Evolutionary conservation across 2,113 vertebrate genomes (phyloP), one percentile per base, ranked within the genome.

Genomic region (Paracanthobrama guichenoti): DNA sequence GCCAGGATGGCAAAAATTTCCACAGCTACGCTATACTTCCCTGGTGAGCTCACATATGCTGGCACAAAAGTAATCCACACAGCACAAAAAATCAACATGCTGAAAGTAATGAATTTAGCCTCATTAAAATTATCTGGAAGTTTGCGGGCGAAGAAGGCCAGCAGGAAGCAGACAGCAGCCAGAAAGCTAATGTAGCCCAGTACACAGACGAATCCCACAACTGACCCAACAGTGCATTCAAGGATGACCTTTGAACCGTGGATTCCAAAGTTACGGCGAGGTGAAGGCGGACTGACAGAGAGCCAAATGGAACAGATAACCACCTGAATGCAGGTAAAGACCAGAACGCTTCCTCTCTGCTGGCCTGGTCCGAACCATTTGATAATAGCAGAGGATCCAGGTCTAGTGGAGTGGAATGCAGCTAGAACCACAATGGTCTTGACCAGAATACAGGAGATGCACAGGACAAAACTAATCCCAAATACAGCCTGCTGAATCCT

Each of bases 61-160:
- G 94, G 94, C 18, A 94, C 88, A 78, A 94, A 95, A 1, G 92
- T 87, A 6, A 94, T 81, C 94, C 94, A 94, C 2, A 94, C 90
- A 11, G 90, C 92, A 66, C 92, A 93, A 87, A 95, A 94, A 46
- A 95, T 94, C 85, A 95, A 77, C 93, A 94, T 94, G 90, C 94
- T 94, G 87, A 94, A 94, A 67, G 93, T 94, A 89, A 95, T 94
- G 60, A 93, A 86, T 76, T 92, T 93, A 24, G 90, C 91, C 57
- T 92, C 91, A 10, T 92, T 92, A 35, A 92, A 92, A 42, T 89
- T 91, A 55, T 91, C 91, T 3, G 92, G 94, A 20, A 95, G 91
- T 84, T 94, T 94, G n/a, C 93, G 88, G 26, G 93, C 93, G 4
- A 94, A 82, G 85, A 95, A 95, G 24, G 93, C 93, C 87, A 94